Conservation (phyloP, 2,113 vertebrate species). For the Dasypus novemcinctus region DNA sequence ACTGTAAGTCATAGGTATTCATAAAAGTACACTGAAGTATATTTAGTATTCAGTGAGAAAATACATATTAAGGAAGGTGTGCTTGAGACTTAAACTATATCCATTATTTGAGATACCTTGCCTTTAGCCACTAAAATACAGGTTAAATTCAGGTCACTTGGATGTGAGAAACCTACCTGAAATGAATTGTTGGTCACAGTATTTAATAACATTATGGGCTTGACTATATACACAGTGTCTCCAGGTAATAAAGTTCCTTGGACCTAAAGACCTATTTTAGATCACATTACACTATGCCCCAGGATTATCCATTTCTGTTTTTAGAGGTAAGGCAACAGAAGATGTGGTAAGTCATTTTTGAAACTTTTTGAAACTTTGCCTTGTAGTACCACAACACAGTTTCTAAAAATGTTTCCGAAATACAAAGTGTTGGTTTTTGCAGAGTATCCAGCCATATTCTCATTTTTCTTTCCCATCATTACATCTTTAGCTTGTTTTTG, state of each 20-base stretch:
- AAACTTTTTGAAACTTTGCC: constrained; percentile 35
- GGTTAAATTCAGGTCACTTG: constrained; percentile 63
- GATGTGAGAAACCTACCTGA: constrained; percentile 26
- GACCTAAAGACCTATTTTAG: constrained; percentile 37
- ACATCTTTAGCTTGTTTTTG: background rate
- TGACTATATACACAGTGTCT: constrained; percentile 4
- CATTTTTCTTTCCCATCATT: background rate
- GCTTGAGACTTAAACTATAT: constrained; percentile 47
- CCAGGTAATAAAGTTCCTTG: constrained; percentile 39
- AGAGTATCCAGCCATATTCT: background rate
- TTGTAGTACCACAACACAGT: background rate
- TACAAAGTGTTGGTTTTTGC: background rate
- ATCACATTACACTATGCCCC: background rate
- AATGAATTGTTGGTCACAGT: constrained; percentile 12
- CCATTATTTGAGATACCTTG: constrained; percentile 26
- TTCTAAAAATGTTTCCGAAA: constrained; percentile 19
- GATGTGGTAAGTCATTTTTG: background rate
- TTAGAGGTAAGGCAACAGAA: constrained; percentile 44
- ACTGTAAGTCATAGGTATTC: constrained; percentile 3
- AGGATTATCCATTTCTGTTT: constrained; percentile 51
- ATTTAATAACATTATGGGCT: constrained; percentile 47
- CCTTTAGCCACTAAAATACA: constrained; percentile 46
- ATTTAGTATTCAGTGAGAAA: constrained; percentile 45
- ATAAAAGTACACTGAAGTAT: constrained; percentile 42
- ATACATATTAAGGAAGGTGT: constrained; percentile 29